phyloP scores from a whole-genome alignment of 2,888 invertebrate genomes.

The Apoderus coryli region DNA sequence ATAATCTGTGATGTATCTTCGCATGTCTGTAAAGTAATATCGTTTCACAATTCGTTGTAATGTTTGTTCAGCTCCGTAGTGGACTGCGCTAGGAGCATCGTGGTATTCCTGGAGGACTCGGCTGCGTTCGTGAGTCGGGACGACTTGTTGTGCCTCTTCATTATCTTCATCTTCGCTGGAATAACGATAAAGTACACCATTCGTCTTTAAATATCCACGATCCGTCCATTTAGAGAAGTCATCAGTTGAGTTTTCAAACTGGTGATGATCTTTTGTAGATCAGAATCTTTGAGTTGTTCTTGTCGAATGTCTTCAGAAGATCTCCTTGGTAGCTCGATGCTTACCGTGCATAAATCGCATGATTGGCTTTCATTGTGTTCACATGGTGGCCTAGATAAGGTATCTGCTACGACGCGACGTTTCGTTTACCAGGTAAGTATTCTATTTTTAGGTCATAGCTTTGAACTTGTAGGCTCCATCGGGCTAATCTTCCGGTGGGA shows the following conservation, averaged over 20 bases:
- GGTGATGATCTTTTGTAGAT: constrained; percentile 17
- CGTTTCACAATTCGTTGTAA: constrained; percentile 12
- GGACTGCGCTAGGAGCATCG: constrained; percentile 17
- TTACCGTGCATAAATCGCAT: too few relatives aligned
- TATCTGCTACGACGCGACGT: too few relatives aligned
- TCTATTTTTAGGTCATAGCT: too few relatives aligned
- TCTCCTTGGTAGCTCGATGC: too few relatives aligned
- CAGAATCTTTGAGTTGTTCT: constrained; percentile 15
- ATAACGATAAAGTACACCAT: constrained; percentile 17
- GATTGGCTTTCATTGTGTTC: too few relatives aligned
- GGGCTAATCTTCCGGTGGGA: too few relatives aligned
- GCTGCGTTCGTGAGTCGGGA: constrained; percentile 9
- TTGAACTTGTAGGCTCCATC: too few relatives aligned
- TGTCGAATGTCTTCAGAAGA: constrained; percentile 14
- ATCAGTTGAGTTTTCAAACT: constrained; percentile 11
- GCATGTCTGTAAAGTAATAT: constrained; percentile 15
- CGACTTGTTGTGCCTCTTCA: constrained; percentile 18
- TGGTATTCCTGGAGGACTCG: constrained; percentile 15
- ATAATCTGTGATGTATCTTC: too few relatives aligned
- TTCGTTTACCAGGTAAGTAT: too few relatives aligned
- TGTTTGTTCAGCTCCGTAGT: constrained; percentile 17
- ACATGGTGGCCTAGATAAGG: too few relatives aligned
- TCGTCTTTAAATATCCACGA: constrained; percentile 14
- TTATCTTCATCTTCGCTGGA: constrained; percentile 12
- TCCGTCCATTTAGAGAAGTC: constrained; percentile 12